A percentile compares a stretch with the other conserved stretches of the same genome.
Conservation (phyloP, 2,888 invertebrate genomes). For the Mythimna lalbum region DNA sequence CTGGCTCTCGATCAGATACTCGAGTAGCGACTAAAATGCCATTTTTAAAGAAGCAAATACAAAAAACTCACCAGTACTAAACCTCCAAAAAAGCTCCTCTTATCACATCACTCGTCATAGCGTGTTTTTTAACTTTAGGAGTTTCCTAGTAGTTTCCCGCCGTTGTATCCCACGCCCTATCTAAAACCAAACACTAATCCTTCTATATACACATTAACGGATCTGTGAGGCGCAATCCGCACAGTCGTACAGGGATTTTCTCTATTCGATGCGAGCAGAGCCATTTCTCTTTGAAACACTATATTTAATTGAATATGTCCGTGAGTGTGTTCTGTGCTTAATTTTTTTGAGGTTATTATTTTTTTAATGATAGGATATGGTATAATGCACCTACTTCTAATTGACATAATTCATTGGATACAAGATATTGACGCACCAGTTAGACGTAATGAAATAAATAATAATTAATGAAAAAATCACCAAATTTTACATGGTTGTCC, state of each 20-base stretch:
- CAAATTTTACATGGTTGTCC: too few relatives aligned
- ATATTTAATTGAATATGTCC: constrained; percentile 80
- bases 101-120: neutral
- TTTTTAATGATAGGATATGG: constrained; percentile 7
- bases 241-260: constrained; percentile 70
- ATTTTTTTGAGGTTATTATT: constrained; percentile 39
- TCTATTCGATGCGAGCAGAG: constrained; percentile 68
- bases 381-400: too few relatives aligned
- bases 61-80: too few relatives aligned
- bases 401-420: too few relatives aligned
- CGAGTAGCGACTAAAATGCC: too few relatives aligned
- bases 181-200: constrained; percentile 87
- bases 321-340: constrained; percentile 56
- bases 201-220: constrained; percentile 86
- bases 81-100: too few relatives aligned
- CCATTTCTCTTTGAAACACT: constrained; percentile 76
- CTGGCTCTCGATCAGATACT: too few relatives aligned
- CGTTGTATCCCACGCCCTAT: constrained; percentile 67
- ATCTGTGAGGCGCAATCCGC: constrained; percentile 75
- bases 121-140: neutral
- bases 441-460: too few relatives aligned
- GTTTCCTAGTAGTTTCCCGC: constrained; percentile 11
- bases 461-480: too few relatives aligned
- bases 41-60: too few relatives aligned
- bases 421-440: too few relatives aligned